Base-by-base conservation (phyloP, 2,888 invertebrate genomes). In the Agrochola litura region DNA sequence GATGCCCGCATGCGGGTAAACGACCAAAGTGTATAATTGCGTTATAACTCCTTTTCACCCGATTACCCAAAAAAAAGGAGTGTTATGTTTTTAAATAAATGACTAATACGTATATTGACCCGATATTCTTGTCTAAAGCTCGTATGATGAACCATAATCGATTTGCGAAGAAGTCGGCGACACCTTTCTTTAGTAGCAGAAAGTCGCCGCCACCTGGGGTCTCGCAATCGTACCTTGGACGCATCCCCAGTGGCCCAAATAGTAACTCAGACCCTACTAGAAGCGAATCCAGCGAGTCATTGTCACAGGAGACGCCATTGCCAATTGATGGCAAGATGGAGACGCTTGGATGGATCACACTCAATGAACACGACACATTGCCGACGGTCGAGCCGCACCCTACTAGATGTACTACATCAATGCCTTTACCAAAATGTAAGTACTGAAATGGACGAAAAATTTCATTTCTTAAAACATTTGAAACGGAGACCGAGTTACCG, bases 391-490 rank as follows among this genome's bases (percentile, higher is more conserved):
- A 10, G 22, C 0, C 0, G n/a, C 37, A 1, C 6, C 10, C 61
- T 10, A 67, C 67, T 16, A 37, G 61, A 61, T 67, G 67, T 67
- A 67, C 67, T 6, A 67, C 67, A 6, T 37, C 60, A 30, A 67
- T 37, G 61, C 67, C 67, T 67, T 67, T 67, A 37, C 61, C 61
- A n/a, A 37, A 60, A 60, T 67, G 67, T 67, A n/a, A 67, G 67
- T 67, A 60, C 9, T 60, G 1, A 19, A 60, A 30, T 30, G 60
- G 19, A 30, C 30, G 30, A 30, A 9, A 9, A 60, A 60, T 16
- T 4, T 30, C 30, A 5, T 60, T 60, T 60, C 9, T 60, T 30
- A 30, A 19, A 4, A 19, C 30, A 30, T 30, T 60, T 19, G 16
- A 60, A 60, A 8, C 25, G n/a, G 56, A 12, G 25, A 25, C 58